Base-by-base conservation (phyloP, 2,797 vertebrate species). In the Hydrocynus forskahlii region DNA sequence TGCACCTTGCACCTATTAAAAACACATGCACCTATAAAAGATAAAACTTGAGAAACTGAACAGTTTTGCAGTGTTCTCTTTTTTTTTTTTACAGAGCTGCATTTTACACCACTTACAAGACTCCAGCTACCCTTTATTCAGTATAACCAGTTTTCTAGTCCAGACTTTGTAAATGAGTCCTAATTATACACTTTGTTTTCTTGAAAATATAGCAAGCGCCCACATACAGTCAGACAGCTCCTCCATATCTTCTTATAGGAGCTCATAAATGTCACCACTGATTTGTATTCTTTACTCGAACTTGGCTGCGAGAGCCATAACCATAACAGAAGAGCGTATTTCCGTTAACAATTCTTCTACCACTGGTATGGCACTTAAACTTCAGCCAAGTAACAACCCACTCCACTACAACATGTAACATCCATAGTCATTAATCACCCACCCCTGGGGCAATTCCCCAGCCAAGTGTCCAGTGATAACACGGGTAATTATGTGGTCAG, bases 381-480 rank as follows among this genome's bases (percentile, higher is more conserved):
- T 17, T 9, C 21, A 63, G 54, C 66, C 52, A 77, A 74, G 59
- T 57, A 62, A 57, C 35, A 76, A 59, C 64, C 48, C 57, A 52
- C 21, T 13, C 55, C 6, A n/a, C 35, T 16, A 48, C 14, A 68
- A 45, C 40, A 86, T 71, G 67, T 12, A 73, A 77, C 70, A 75
- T 86, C 81, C 60, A 63, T 54, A 45, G 43, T 60, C 55, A 25
- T 78, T 74, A n/a, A 83, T 62, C 71, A 67, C 62, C 52, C 77
- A 69, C 71, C 83, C 80, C 48, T 3, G 25, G 25, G 54, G 78
- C 81, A 75, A 60, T 86, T 87, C 79, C 76, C 71, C 43, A 71
- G 67, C 63, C 70, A 48, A 72, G 69, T 78, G 79, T 88, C 84
- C 85, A 83, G 7, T 87, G 77, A 88, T 35, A 63, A 40, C 84